These are phyloP conservation scores for Spodoptera littoralis DNA, from an alignment of 2,888 invertebrate species.

Conservation along the genomic window DNA sequence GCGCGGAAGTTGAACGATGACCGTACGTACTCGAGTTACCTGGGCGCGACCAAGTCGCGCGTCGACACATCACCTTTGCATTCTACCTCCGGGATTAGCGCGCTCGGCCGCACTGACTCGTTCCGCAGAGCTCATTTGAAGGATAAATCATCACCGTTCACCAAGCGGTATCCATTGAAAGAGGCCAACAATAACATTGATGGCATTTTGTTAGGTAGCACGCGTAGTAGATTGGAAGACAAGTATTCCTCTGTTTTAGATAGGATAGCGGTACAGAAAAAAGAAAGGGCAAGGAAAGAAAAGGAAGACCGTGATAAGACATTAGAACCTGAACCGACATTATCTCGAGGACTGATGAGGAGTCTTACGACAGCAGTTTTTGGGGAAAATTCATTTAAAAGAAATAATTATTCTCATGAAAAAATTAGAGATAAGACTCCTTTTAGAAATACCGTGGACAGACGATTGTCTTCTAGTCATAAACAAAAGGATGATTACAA, in stretches of 20 bases:
- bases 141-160: slow-evolving; percentile 83
- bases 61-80: slow-evolving; percentile 82
- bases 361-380: slow-evolving; percentile 93
- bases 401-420: slow-evolving; percentile 88
- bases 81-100: slow-evolving; percentile 77
- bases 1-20: slow-evolving; percentile 80
- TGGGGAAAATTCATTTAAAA: slow-evolving; percentile 89
- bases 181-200: slow-evolving; percentile 85
- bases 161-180: slow-evolving; percentile 82
- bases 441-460: slow-evolving; percentile 85
- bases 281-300: slow-evolving; percentile 84
- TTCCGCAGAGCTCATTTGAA: slow-evolving; percentile 83
- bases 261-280: slow-evolving; percentile 90
- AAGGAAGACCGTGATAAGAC: slow-evolving; percentile 91
- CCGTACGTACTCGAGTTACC: slow-evolving; percentile 80
- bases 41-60: slow-evolving; percentile 75
- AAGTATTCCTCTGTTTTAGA: slow-evolving; percentile 94
- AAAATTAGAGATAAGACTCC: slow-evolving; percentile 91
- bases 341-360: slow-evolving; percentile 89
- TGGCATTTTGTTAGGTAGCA: slow-evolving; percentile 83
- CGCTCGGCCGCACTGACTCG: slow-evolving; percentile 83
- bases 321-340: slow-evolving; percentile 89
- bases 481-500: slow-evolving; percentile 78
- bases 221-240: slow-evolving; percentile 92
- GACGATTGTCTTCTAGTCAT: slow-evolving; percentile 76